These are phyloP conservation scores for Xylophagus ater DNA, from an alignment of 2,888 invertebrate species.

Conservation along the genomic window DNA sequence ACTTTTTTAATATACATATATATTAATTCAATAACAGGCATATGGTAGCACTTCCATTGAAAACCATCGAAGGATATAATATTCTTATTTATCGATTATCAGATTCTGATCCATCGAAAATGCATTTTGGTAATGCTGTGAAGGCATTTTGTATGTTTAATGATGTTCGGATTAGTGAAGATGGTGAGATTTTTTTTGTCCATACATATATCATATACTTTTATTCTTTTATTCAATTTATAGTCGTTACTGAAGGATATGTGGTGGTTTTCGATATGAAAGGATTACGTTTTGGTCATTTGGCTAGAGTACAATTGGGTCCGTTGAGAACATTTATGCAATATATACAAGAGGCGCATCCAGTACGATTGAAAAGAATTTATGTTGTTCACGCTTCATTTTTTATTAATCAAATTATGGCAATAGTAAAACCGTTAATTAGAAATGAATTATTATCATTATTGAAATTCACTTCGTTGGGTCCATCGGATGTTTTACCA, in stretches of 20 bases:
- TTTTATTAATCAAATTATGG: constrained; percentile 58
- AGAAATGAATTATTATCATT: constrained; percentile 50
- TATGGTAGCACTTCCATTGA: constrained; percentile 49
- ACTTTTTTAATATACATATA: constrained; percentile 1
- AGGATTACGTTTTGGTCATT: constrained; percentile 52
- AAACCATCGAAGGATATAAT: constrained; percentile 50
- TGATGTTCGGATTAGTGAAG: constrained; percentile 52
- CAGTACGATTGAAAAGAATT: constrained; percentile 52
- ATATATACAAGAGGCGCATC: constrained; percentile 59
- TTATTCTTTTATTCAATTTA: constrained; percentile 5
- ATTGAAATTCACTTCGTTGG: constrained; percentile 47
- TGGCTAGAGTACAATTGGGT: constrained; percentile 51
- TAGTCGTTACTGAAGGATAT: constrained; percentile 43
- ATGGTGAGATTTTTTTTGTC: constrained; percentile 27
- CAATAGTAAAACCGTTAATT: constrained; percentile 52
- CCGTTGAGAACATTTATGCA: constrained; percentile 52
- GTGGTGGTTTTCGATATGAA: constrained; percentile 59
- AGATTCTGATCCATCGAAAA: constrained; percentile 51
- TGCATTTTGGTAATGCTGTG: constrained; percentile 52
- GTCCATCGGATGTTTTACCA: constrained; percentile 33
- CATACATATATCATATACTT: not conserved
- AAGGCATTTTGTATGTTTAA: constrained; percentile 57
- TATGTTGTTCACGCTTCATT: constrained; percentile 55
- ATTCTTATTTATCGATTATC: constrained; percentile 49
- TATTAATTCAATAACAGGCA: constrained; percentile 39